Evolutionary conservation across 2,797 vertebrate species (phyloP).

Genomic region (Brachyalestes nurse): DNA sequence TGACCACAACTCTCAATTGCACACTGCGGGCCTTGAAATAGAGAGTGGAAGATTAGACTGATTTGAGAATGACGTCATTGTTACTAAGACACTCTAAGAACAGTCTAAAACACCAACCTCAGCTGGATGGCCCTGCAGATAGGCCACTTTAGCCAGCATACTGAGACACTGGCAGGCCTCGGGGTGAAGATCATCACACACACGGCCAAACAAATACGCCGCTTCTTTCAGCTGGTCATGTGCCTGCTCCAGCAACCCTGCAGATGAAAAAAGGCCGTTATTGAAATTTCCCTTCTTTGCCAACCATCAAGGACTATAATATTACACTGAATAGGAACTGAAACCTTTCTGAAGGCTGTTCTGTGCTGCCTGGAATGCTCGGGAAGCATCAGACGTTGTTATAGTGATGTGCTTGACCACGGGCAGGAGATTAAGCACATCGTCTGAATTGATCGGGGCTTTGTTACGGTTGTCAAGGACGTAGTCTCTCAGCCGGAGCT

Average conservation of each 20-base stretch:
- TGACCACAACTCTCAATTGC: constrained; percentile 82
- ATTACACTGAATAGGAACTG: background rate
- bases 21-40: constrained; percentile 77
- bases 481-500: constrained; percentile 85
- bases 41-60: background rate
- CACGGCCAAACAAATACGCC: constrained; percentile 76
- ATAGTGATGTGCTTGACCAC: constrained; percentile 80
- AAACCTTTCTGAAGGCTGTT: constrained; percentile 79
- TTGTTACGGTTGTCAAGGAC: constrained; percentile 80
- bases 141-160: constrained; percentile 78
- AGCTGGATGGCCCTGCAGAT: constrained; percentile 74
- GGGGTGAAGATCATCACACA: constrained; percentile 80
- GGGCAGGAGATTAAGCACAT: constrained; percentile 82
- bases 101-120: constrained; percentile 70
- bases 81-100: background rate
- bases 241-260: constrained; percentile 80
- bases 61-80: background rate
- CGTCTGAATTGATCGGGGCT: constrained; percentile 81
- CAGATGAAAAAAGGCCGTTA: background rate
- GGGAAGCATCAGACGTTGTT: constrained; percentile 72
- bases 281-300: background rate
- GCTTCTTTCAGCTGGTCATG: constrained; percentile 81
- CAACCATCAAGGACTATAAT: background rate
- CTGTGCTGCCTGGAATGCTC: constrained; percentile 69
- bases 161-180: constrained; percentile 80